Conservation (phyloP, 2,113 vertebrate species). For the Clarias gariepinus region DNA sequence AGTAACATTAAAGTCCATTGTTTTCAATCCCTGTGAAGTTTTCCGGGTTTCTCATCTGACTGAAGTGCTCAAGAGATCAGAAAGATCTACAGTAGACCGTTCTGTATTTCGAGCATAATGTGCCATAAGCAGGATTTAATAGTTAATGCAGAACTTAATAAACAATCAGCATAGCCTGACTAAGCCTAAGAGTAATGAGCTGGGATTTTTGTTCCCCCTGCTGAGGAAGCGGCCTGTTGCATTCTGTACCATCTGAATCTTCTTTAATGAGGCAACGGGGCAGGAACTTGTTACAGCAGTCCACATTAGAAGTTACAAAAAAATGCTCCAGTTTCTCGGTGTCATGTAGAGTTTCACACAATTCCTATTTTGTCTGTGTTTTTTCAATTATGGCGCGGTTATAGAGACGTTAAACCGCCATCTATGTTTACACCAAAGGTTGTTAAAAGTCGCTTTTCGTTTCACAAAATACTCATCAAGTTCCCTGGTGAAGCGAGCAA, state of each 20-base stretch:
- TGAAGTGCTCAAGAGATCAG: neutral
- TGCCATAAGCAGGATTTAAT: neutral
- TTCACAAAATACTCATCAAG: neutral
- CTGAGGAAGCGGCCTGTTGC: neutral
- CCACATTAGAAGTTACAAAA: neutral
- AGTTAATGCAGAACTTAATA: neutral
- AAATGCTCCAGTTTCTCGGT: neutral
- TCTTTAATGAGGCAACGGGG: neutral
- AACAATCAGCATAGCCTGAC: neutral
- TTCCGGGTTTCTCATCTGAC: neutral
- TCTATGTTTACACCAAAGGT: neutral
- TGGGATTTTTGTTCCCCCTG: neutral
- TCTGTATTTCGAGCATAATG: neutral
- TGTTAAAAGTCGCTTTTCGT: neutral
- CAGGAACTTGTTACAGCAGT: neutral
- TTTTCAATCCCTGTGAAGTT: no score
- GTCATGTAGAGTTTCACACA: neutral
- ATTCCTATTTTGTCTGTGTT: neutral
- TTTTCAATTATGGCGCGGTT: neutral
- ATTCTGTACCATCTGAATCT: neutral
- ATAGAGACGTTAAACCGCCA: neutral
- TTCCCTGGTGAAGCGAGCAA: neutral
- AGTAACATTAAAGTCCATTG: no score
- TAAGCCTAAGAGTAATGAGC: neutral
- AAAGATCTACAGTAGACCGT: no score